Base-by-base conservation (phyloP, 2,888 invertebrate genomes). In the Synanthedon andrenaeformis region DNA sequence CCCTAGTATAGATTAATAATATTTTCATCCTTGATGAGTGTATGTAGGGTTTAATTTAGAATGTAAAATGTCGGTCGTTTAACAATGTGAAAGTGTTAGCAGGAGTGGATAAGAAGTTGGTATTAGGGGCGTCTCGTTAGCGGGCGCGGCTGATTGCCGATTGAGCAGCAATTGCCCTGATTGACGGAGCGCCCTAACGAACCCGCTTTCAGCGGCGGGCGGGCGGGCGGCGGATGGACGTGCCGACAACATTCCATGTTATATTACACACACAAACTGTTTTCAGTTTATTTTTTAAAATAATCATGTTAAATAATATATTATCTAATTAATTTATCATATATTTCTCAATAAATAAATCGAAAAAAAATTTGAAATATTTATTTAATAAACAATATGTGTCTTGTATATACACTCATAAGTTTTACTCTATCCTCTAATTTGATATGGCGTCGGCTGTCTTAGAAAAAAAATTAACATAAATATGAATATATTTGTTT, bases 101-200 rank as follows among this genome's bases (percentile, higher is more conserved):
- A 23, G 17, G 49, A 72, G 72, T 66, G 69, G 61, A 66, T 73
- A 79, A 81, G 82, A 79, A 83, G 81, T 83, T 80, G 77, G 76
- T 49, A 76, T 76, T 70, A 69, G 66, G 70, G 74, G 69, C 62
- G 77, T 69, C 76, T 84, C 85, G 85, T 85, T 84, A 84, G 76
- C 69, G 73, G 72, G 66, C 59, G 72, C 71, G 74, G 76, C 77
- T 88, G 87, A 88, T 88, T 88, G 87, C 83, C 87, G 86, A 87
- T 88, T 87, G 87, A 87, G 81, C 82, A 82, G 80, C 88, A 84
- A 88, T 88, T 86, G 88, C 77, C 83, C 80, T 86, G 87, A 88
- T 87, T 88, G 87, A 88, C 85, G 83, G 77, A 74, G 80, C 68
- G 69, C 71, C 70, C 76, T 81, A 88, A 88, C 87, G 88, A 88